Conservation (phyloP, 2,113 vertebrate species). For the Ascaphus truei region DNA sequence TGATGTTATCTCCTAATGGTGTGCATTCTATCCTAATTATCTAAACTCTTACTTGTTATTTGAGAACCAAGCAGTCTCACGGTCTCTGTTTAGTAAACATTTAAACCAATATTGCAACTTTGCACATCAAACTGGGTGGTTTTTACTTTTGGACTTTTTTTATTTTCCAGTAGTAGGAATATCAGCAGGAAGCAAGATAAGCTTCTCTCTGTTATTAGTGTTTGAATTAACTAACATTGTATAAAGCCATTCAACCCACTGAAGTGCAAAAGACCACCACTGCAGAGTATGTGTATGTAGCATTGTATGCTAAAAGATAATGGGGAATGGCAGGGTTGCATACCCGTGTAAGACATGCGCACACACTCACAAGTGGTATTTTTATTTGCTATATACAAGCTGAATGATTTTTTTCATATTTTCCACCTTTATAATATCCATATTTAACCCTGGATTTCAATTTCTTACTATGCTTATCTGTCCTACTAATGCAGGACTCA, state of each 20-base stretch:
- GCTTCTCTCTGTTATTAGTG: background rate
- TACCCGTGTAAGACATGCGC: no score
- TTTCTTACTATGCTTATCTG: no score
- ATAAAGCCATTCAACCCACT: background rate
- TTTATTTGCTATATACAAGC: no score
- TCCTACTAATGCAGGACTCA: no score
- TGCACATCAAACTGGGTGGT: slow-evolving; percentile 17
- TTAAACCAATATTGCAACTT: slow-evolving; percentile 17
- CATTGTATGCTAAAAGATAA: no score
- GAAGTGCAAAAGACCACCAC: background rate
- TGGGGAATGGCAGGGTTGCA: no score
- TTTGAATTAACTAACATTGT: background rate
- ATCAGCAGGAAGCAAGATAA: slow-evolving; percentile 15
- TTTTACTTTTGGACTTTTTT: background rate
- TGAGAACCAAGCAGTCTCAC: background rate
- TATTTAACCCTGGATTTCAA: no score
- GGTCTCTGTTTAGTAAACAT: slow-evolving; percentile 25
- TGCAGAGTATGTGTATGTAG: no score
- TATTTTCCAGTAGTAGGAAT: slow-evolving; percentile 15
- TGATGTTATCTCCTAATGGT: background rate
- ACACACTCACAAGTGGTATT: no score
- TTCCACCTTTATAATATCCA: no score
- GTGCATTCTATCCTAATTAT: background rate
- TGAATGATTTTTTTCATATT: no score
- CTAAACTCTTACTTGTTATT: slow-evolving; percentile 2